Evolutionary conservation across 2,797 vertebrate species (phyloP).

Genomic region (Melanotaenia pygmaea): DNA sequence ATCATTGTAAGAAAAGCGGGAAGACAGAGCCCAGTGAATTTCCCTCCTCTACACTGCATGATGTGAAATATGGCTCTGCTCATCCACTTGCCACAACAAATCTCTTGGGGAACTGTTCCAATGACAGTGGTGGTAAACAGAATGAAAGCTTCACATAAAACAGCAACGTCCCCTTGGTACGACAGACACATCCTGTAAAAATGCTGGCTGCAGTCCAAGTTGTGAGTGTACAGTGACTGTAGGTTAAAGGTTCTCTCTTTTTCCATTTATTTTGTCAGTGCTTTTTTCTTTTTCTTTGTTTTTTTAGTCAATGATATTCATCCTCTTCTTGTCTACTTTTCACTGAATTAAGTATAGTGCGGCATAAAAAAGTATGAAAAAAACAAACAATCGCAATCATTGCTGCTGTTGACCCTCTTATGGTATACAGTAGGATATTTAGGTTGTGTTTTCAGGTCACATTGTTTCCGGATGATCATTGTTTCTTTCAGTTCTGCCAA

Average conservation of each 20-base stretch:
- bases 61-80: conserved; percentile 67
- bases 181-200: conserved; percentile 67
- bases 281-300: conserved; percentile 9
- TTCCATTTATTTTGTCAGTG: conserved; percentile 14
- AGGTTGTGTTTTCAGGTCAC: conserved; percentile 17
- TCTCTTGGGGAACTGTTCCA: conserved; percentile 68
- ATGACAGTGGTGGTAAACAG: conserved; percentile 76
- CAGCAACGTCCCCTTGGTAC: conserved; percentile 55
- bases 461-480: conserved; percentile 20
- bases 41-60: conserved; percentile 8
- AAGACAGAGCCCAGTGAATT: conserved; percentile 28
- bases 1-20: conserved; percentile 38
- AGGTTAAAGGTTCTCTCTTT: conserved; percentile 22
- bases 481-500: background rate
- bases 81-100: conserved; percentile 67
- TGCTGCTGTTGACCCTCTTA: conserved; percentile 30
- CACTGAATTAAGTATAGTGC: conserved; percentile 16
- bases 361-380: conserved; percentile 43
- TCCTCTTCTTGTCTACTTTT: conserved; percentile 20
- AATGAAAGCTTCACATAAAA: conserved; percentile 76
- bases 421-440: conserved; percentile 47
- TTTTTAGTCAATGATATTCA: conserved; percentile 37
- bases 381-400: background rate
- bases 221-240: conserved; percentile 44
- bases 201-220: conserved; percentile 59